Conservation (phyloP, 2,888 invertebrate genomes). For the Cremastobaeus sp. region DNA sequence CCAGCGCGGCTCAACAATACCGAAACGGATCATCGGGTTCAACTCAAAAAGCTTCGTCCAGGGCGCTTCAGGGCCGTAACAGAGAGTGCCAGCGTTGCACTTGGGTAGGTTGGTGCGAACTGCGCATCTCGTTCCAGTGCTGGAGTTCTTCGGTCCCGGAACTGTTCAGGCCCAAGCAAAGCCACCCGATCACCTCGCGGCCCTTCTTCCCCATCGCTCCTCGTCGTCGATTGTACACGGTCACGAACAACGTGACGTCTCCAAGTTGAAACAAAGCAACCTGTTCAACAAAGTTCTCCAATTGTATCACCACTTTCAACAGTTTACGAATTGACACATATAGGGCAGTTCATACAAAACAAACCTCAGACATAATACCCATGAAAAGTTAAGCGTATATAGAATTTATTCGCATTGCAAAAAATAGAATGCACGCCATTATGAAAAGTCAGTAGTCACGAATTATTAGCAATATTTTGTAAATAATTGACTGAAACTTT, state of each 20-base stretch:
- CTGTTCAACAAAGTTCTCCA: slow-evolving; percentile 78
- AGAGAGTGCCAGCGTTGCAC: slow-evolving; percentile 96
- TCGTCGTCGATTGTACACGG: slow-evolving; percentile 93
- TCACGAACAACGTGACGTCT: slow-evolving; percentile 96
- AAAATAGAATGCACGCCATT: no score
- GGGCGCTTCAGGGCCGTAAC: slow-evolving; percentile 80
- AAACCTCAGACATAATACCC: no score
- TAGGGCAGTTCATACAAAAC: no score
- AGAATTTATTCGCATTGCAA: no score
- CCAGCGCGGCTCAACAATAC: slow-evolving; percentile 37
- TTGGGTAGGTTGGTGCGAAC: slow-evolving; percentile 90
- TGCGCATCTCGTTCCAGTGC: slow-evolving; percentile 96
- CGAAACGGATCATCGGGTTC: slow-evolving; percentile 39
- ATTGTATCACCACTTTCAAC: neutral
- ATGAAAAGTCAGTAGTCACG: no score
- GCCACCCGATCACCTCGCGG: slow-evolving; percentile 98
- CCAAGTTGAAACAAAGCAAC: slow-evolving; percentile 96
- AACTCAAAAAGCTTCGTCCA: slow-evolving; percentile 6
- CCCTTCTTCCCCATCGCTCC: slow-evolving; percentile 95
- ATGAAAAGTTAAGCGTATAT: no score
- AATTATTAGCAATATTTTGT: no score
- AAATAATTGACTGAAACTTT: no score
- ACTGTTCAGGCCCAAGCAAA: slow-evolving; percentile 93
- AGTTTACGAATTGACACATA: no score
- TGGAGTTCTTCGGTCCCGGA: slow-evolving; percentile 94